Percentiles rank a stretch among this genome's conserved stretches.
phyloP scores from a whole-genome alignment of 2,797 vertebrate genomes.

The Coregonus ussuriensis region DNA sequence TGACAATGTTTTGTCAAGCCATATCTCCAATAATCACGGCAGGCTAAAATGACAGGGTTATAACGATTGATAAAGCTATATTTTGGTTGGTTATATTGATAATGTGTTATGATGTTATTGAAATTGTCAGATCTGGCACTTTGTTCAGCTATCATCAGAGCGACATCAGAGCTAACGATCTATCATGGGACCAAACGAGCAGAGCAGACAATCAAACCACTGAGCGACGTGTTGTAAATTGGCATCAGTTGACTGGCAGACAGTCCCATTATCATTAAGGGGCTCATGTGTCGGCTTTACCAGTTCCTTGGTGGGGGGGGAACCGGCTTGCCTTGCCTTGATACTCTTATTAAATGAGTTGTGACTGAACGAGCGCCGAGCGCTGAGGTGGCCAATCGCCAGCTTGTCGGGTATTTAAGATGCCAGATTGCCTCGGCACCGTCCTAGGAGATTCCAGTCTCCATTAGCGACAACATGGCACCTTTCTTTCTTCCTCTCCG shows the following conservation, averaged over 20 bases:
- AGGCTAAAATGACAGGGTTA: neutral
- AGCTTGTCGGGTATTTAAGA: conserved; percentile 34
- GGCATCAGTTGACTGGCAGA: conserved; percentile 12
- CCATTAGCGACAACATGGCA: conserved; percentile 24
- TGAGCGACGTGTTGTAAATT: neutral
- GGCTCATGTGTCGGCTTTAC: conserved; percentile 24
- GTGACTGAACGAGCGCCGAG: conserved; percentile 13
- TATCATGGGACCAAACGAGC: conserved; percentile 6
- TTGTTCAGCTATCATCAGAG: neutral
- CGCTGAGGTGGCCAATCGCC: conserved; percentile 18
- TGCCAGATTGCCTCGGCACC: conserved; percentile 32
- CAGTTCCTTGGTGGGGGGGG: conserved; percentile 6
- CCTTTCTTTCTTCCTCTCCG: conserved; percentile 1
- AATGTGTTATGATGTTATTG: neutral
- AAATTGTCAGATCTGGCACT: neutral
- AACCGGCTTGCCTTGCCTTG: conserved; percentile 17
- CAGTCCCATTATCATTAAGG: conserved; percentile 20
- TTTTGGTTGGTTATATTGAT: neutral
- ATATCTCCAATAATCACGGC: neutral
- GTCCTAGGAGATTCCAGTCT: conserved; percentile 23
- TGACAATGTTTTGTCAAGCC: neutral
- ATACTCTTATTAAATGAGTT: conserved; percentile 29
- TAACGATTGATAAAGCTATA: neutral
- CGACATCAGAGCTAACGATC: neutral
- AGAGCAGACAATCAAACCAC: neutral